Evolutionary conservation across 2,888 invertebrate genomes (phyloP).

Genomic region (Zygogramma bicolorata): DNA sequence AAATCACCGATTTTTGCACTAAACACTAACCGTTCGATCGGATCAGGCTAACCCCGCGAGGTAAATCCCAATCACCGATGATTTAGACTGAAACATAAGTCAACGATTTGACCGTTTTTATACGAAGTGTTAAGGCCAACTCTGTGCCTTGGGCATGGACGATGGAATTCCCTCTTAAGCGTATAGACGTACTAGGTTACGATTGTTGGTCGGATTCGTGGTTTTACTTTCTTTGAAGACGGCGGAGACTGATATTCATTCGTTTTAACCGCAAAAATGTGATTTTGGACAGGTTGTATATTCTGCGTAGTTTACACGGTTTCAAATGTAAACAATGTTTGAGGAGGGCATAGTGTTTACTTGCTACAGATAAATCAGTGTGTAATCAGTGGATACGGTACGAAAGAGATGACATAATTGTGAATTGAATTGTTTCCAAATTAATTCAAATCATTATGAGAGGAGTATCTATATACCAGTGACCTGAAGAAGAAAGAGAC

Average conservation of each 20-base stretch:
- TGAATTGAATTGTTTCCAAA: no score
- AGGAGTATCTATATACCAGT: no score
- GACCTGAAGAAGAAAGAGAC: no score
- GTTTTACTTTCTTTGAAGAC: conserved; percentile 9
- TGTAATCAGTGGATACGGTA: no score
- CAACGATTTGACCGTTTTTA: conserved; percentile 58
- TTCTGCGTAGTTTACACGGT: no score
- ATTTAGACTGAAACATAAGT: conserved; percentile 56
- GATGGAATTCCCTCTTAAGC: conserved; percentile 9
- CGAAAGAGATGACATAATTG: no score
- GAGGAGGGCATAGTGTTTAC: no score
- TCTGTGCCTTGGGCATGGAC: conserved; percentile 4
- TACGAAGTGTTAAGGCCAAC: conserved; percentile 55
- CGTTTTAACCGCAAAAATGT: no score
- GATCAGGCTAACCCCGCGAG: conserved; percentile 60
- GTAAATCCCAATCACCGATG: conserved; percentile 58
- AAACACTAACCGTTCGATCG: conserved; percentile 26
- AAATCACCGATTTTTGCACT: conserved; percentile 26
- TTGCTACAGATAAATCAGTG: no score
- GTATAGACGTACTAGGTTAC: conserved; percentile 22
- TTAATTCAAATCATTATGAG: no score
- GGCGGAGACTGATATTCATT: neutral
- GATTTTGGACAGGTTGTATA: no score
- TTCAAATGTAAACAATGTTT: no score
- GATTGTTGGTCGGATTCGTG: neutral